Evolutionary conservation across 2,888 invertebrate genomes (phyloP).

Genomic region (Ochropleura plecta): DNA sequence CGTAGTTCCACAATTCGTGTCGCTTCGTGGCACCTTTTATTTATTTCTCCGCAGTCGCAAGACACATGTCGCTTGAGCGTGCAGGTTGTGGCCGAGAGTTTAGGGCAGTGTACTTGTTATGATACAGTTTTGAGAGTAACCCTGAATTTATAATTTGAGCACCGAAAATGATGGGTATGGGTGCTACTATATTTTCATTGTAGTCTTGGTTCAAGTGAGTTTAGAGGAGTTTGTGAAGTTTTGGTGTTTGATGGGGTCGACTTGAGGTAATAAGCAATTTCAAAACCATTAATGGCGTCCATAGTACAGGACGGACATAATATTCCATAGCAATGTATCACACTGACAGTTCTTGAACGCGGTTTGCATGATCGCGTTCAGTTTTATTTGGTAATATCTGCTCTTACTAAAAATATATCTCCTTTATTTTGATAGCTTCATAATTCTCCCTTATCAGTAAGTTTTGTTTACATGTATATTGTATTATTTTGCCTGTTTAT

Average conservation of each 20-base stretch:
- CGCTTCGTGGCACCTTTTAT: not conserved
- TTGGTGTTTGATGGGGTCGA: not conserved
- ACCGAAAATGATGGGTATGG: conserved; percentile 13
- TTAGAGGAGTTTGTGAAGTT: conserved; percentile 25
- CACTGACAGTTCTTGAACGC: not conserved
- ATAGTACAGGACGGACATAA: not conserved
- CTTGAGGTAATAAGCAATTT: conserved; percentile 10
- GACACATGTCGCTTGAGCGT: not conserved
- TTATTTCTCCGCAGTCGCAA: not conserved
- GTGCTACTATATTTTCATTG: conserved; percentile 31
- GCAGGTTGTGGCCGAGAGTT: not conserved
- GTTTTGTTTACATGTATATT: no score
- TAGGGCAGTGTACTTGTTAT: conserved; percentile 22
- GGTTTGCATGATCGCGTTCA: not conserved
- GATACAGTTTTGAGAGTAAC: conserved; percentile 40
- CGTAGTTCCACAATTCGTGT: not conserved
- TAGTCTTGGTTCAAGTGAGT: conserved; percentile 11
- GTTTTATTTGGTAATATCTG: not conserved
- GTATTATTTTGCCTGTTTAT: no score
- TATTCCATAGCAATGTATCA: not conserved
- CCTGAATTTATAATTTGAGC: conserved; percentile 49
- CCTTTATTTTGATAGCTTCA: not conserved
- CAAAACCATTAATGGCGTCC: not conserved
- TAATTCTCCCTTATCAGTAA: no score
- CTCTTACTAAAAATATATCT: not conserved